A percentile compares a stretch with the other conserved stretches of the same genome.
phyloP scores from a whole-genome alignment of 2,797 vertebrate species.

The Steatocranus sp. region DNA sequence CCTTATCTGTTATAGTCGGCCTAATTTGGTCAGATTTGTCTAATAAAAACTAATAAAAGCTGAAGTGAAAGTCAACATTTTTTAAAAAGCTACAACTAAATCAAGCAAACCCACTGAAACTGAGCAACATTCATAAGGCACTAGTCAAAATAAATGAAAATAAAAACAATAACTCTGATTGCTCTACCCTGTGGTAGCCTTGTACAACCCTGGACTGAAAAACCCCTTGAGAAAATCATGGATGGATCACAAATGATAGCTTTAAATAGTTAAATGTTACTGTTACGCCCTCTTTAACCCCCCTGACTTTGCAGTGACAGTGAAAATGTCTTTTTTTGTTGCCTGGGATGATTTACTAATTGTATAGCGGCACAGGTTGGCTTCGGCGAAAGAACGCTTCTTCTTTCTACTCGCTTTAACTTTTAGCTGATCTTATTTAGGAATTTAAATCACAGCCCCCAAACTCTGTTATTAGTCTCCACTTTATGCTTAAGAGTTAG shows the following conservation, averaged over 20 bases:
- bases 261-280: neutral
- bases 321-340: neutral
- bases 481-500: neutral
- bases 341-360: neutral
- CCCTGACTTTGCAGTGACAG: neutral
- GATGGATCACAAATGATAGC: neutral
- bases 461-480: neutral
- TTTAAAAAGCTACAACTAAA: neutral
- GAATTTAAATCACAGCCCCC: accelerated
- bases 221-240: neutral
- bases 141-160: neutral
- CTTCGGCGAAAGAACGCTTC: neutral
- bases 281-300: neutral
- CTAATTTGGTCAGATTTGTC: neutral
- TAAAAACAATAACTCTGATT: neutral
- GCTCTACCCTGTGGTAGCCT: neutral
- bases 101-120: neutral
- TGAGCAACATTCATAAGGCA: neutral
- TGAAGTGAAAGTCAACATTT: neutral
- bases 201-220: neutral
- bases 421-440: neutral
- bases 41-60: neutral
- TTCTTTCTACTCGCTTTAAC: neutral
- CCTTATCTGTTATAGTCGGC: accelerated
- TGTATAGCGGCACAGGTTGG: neutral